Percentiles rank a stretch among this genome's conserved stretches.
phyloP scores from a whole-genome alignment of 1,140 invertebrate genomes.

The Drosophila sp. region DNA sequence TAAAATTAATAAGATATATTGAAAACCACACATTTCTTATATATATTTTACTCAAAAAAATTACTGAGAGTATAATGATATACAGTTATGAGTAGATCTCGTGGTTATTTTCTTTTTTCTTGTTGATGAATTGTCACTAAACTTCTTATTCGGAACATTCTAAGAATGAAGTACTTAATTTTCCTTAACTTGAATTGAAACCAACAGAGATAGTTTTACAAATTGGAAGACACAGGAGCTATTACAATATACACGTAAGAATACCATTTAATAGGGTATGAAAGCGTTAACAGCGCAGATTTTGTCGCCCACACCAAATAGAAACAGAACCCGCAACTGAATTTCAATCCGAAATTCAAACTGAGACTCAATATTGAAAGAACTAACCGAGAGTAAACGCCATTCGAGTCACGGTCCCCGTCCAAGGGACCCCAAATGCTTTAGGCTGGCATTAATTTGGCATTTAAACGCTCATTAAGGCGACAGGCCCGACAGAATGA shows the following conservation, averaged over 20 bases:
- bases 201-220: too few relatives aligned
- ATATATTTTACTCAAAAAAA: too few relatives aligned
- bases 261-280: conserved; percentile 1
- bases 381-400: conserved; percentile 15
- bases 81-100: too few relatives aligned
- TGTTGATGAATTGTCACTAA: too few relatives aligned
- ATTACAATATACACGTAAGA: not conserved
- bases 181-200: too few relatives aligned
- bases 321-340: conserved; percentile 20
- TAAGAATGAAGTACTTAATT: too few relatives aligned
- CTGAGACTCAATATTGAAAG: conserved; percentile 3
- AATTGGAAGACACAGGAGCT: not conserved
- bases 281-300: conserved; percentile 30
- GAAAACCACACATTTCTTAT: too few relatives aligned
- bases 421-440: conserved; percentile 30
- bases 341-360: conserved; percentile 12
- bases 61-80: too few relatives aligned
- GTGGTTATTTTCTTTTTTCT: too few relatives aligned
- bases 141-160: too few relatives aligned
- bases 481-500: conserved; percentile 56
- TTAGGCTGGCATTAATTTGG: conserved; percentile 64
- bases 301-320: conserved; percentile 53
- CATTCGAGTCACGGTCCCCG: conserved; percentile 43
- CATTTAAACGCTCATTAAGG: conserved; percentile 72
- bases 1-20: too few relatives aligned